Conservation (phyloP, 2,888 invertebrate genomes). For the Temnothorax ravouxi region DNA sequence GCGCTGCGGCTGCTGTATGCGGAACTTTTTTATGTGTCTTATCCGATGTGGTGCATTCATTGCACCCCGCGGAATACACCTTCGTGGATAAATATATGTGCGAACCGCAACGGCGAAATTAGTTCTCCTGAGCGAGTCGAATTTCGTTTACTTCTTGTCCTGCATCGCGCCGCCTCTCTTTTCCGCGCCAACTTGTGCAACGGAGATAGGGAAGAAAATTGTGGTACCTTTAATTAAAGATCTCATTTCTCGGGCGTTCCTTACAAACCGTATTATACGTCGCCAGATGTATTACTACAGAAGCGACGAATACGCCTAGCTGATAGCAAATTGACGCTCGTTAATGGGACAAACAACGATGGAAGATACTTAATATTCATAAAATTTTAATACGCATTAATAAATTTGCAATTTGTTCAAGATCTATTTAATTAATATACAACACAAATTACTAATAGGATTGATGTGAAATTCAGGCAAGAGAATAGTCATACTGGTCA, state of each 20-base stretch:
- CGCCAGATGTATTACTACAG: constrained; percentile 34
- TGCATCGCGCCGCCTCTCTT: constrained; percentile 17
- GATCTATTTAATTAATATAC: neutral
- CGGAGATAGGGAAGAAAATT: constrained; percentile 26
- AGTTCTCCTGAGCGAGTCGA: constrained; percentile 64
- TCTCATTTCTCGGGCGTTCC: constrained; percentile 54
- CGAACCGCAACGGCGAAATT: constrained; percentile 61
- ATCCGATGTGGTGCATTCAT: constrained; percentile 60
- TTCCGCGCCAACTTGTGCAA: constrained; percentile 15
- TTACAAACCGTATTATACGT: constrained; percentile 32
- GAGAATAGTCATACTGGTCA: neutral
- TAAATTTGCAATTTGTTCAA: constrained; percentile 18
- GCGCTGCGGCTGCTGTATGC: constrained; percentile 46
- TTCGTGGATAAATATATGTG: constrained; percentile 56
- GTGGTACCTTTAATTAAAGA: constrained; percentile 67
- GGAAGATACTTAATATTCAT: neutral
- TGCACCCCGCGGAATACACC: constrained; percentile 47
- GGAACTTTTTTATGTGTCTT: constrained; percentile 58
- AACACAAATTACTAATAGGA: neutral
- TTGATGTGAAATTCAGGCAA: neutral
- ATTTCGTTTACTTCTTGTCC: constrained; percentile 60
- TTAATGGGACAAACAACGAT: constrained; percentile 22
- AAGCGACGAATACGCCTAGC: neutral
- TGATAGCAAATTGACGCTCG: constrained; percentile 14
- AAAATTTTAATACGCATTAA: constrained; percentile 16